Evolutionary conservation across 2,113 vertebrate genomes (phyloP), one percentile per base, ranked within the genome.

Genomic region (Oncorhynchus clarkii): DNA sequence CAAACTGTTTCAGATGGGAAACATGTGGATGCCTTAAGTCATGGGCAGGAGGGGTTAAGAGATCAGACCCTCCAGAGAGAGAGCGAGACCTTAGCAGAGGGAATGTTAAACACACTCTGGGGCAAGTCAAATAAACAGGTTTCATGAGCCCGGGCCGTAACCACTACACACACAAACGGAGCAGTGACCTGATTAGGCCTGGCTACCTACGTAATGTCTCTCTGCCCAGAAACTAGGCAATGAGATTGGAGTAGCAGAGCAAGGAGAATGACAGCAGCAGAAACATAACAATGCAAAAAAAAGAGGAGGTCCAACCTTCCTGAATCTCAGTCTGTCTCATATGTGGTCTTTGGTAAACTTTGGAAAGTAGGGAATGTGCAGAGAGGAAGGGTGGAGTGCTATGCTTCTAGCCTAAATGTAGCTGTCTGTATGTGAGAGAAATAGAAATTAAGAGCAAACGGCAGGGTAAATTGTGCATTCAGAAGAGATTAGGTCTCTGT

Each of bases 401-500:
- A 54, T 18, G 13, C 51, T 54, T 18, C 16, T 62, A 62, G 6
- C 13, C 59, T 62, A 62, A 24, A 62, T 62, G 59, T 62, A 62
- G 5, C 18, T 24, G 31, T 62, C 31, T 60, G 69, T 71, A 22
- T 39, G 49, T 64, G 70, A 72, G 31, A 57, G n/a, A 16, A 54
- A 76, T 34, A 29, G 49, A 77, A 79, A 74, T 83, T 22, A 54
- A 45, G 51, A 18, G 54, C 29, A 51, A 70, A 27, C 27, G 5
- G 54, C 39, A 34, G 27, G 72, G 72, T 64, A 77, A 76, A 78
- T 57, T 54, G 57, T 69, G 49, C 70, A 48, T 76, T 64, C 57
- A 67, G 67, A 69, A 67, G 54, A 74, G 77, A 82, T 79, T 76
- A 81, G 20, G 72, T 68, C 70, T 59, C 73, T 62, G 72, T 83